A percentile compares a stretch with the other conserved stretches of the same genome.
Conservation (phyloP, 1,140 invertebrate species). For the Diprion similis region DNA sequence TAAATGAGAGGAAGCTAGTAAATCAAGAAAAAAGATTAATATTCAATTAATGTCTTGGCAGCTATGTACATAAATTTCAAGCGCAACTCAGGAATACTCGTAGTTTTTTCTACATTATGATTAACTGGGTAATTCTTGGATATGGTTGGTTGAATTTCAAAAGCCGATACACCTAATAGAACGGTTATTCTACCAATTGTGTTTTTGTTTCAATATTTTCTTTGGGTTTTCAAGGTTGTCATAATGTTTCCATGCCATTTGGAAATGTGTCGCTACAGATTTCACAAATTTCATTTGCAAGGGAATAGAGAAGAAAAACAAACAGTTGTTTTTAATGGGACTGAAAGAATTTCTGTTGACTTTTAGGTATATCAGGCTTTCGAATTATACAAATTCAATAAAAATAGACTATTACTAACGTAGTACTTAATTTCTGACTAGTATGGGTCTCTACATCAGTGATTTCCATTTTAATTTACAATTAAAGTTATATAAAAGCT, state of each 20-base stretch:
- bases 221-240: constrained; percentile 11
- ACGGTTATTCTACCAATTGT: not conserved
- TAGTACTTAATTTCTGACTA: constrained; percentile 52
- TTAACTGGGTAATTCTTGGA: constrained; percentile 36
- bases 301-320: not conserved
- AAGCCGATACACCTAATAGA: constrained; percentile 35
- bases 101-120: constrained; percentile 17
- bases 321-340: not conserved
- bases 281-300: not conserved
- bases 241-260: not conserved
- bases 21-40: constrained; percentile 31
- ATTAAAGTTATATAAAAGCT: constrained; percentile 3
- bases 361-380: constrained; percentile 17
- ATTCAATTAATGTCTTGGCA: constrained; percentile 35
- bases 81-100: constrained; percentile 36
- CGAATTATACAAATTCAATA: constrained; percentile 33
- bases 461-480: constrained; percentile 4
- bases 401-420: constrained; percentile 50
- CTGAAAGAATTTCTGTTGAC: not conserved
- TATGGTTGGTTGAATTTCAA: constrained; percentile 42
- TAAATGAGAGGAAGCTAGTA: not conserved
- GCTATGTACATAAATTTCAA: constrained; percentile 44
- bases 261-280: not conserved
- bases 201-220: constrained; percentile 5
- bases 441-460: constrained; percentile 30